Percentiles rank a stretch among this genome's conserved stretches.
phyloP scores from a whole-genome alignment of 1,140 invertebrate genomes.

The Brachystomella parvula region DNA sequence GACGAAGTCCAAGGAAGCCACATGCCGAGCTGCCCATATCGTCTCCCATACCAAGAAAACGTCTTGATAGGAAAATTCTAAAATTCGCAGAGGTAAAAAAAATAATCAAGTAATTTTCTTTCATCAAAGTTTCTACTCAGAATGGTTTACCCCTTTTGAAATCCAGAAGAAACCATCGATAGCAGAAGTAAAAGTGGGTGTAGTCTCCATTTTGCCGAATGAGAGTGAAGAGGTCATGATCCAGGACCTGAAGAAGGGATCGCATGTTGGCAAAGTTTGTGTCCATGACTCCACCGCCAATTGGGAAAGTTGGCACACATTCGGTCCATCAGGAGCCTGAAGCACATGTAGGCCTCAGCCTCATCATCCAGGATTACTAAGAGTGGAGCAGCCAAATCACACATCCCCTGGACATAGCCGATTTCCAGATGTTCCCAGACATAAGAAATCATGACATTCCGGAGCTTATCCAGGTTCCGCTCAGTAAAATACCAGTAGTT shows the following conservation, averaged over 20 bases:
- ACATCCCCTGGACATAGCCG: slow-evolving; percentile 76
- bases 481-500: slow-evolving; percentile 84
- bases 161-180: slow-evolving; percentile 79
- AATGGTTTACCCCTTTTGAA: slow-evolving; percentile 58
- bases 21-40: slow-evolving; percentile 86
- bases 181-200: slow-evolving; percentile 95
- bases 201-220: slow-evolving; percentile 93
- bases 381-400: slow-evolving; percentile 84
- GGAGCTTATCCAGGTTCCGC: slow-evolving; percentile 83
- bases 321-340: slow-evolving; percentile 78
- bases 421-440: slow-evolving; percentile 89
- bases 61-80: slow-evolving; percentile 82
- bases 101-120: slow-evolving; percentile 3
- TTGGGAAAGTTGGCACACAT: slow-evolving; percentile 86
- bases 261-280: slow-evolving; percentile 89
- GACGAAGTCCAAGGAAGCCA: slow-evolving; percentile 80
- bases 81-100: slow-evolving; percentile 16
- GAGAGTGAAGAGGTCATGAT: slow-evolving; percentile 85
- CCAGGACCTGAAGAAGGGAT: slow-evolving; percentile 55
- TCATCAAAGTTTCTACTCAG: not conserved
- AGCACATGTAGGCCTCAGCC: slow-evolving; percentile 82
- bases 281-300: slow-evolving; percentile 80
- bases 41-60: slow-evolving; percentile 89
- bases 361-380: slow-evolving; percentile 89
- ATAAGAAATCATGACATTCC: slow-evolving; percentile 93